Conservation (phyloP, 2,797 vertebrate genomes). For the Leuciscus waleckii region DNA sequence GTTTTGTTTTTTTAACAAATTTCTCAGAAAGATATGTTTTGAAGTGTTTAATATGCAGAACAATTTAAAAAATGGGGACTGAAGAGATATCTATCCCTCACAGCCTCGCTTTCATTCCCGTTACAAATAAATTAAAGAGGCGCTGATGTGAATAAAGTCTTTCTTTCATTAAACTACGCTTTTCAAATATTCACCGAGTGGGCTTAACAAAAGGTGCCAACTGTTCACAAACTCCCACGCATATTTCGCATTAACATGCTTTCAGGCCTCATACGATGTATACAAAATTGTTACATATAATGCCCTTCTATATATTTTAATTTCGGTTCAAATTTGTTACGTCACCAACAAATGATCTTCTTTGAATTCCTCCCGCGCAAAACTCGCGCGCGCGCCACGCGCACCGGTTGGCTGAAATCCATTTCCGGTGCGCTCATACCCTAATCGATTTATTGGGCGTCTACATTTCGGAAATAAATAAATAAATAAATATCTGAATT, state of each 20-base stretch:
- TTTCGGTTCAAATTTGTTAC: background rate
- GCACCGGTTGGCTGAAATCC: constrained; percentile 68
- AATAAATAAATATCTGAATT: background rate
- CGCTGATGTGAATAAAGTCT: background rate
- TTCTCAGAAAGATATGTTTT: background rate
- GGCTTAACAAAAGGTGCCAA: background rate
- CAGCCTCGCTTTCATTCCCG: no score
- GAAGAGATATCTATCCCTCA: no score
- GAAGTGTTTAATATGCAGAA: background rate
- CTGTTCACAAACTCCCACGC: background rate
- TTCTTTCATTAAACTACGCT: background rate
- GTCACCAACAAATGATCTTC: background rate
- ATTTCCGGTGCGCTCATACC: constrained; percentile 41
- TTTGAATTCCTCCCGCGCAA: constrained; percentile 56
- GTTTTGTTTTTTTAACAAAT: rapidly evolving
- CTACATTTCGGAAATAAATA: background rate
- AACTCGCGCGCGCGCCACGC: constrained; percentile 61
- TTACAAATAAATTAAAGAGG: no score
- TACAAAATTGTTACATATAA: background rate
- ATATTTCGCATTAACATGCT: background rate
- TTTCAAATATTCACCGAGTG: background rate
- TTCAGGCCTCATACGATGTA: no score
- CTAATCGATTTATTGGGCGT: background rate
- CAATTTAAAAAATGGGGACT: background rate
- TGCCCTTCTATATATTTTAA: background rate